These are phyloP conservation scores for Larimichthys polyactis DNA, from an alignment of 2,113 vertebrate species.

Conservation along the genomic window DNA sequence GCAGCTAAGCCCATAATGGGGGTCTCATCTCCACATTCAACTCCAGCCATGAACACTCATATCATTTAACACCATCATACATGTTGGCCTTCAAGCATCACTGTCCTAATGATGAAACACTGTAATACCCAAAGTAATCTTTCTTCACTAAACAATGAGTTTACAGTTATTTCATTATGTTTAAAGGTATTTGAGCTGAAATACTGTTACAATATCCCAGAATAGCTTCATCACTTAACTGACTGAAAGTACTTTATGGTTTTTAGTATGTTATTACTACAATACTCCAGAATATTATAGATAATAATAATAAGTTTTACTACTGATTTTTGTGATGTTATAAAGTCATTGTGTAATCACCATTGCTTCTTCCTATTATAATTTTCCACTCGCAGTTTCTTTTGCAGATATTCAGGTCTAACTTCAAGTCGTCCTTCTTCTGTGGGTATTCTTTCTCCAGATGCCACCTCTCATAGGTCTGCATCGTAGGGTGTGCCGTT, in stretches of 20 bases:
- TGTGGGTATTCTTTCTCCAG: not conserved
- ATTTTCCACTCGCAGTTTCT: not conserved
- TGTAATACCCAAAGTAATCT: not conserved
- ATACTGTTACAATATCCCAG: not conserved
- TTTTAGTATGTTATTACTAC: not conserved
- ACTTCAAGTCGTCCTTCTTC: not conserved
- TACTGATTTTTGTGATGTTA: not conserved
- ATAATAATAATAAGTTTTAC: not conserved
- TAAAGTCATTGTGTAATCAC: not conserved
- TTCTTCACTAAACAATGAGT: not conserved
- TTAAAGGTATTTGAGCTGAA: conserved; percentile 17
- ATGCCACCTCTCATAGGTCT: conserved; percentile 69
- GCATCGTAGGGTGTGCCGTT: conserved; percentile 76
- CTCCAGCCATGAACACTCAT: not conserved
- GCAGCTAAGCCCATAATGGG: not conserved
- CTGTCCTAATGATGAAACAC: not conserved
- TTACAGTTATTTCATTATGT: not conserved
- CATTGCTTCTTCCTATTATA: not conserved
- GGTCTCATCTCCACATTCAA: not conserved
- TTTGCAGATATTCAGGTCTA: not conserved
- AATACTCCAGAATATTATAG: not conserved
- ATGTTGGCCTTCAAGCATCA: not conserved
- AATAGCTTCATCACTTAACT: not conserved
- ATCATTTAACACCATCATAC: not conserved
- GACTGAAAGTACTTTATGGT: not conserved